These are phyloP conservation scores for Ceratina japonica DNA, from an alignment of 1,140 invertebrate species.

Conservation along the genomic window DNA sequence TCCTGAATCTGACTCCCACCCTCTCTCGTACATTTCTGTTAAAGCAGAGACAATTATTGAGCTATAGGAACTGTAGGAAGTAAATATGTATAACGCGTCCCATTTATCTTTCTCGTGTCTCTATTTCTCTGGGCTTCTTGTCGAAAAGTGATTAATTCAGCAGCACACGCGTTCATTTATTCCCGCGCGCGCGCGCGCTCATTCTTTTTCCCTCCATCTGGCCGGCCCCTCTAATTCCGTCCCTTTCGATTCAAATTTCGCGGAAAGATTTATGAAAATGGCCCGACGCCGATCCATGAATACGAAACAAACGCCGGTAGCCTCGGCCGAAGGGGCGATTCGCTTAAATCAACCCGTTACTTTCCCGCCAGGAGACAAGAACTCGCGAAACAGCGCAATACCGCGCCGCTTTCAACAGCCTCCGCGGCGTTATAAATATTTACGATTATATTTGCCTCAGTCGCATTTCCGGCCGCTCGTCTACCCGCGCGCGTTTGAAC, in stretches of 20 bases:
- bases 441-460: conserved; percentile 16
- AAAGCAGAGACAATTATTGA: too few species aligned
- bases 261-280: neutral
- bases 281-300: neutral
- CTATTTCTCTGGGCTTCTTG: too few species aligned
- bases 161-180: too few species aligned
- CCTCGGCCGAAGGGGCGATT: neutral
- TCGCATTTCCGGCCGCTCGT: neutral
- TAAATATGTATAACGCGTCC: too few species aligned
- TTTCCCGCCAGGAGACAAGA: neutral
- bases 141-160: too few species aligned
- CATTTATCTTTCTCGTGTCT: too few species aligned
- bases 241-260: too few species aligned
- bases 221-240: too few species aligned
- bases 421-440: conserved; percentile 20
- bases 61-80: too few species aligned
- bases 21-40: neutral
- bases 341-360: neutral
- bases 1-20: neutral
- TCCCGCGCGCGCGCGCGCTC: too few species aligned
- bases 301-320: neutral
- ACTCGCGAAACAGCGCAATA: neutral
- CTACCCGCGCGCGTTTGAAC: neutral
- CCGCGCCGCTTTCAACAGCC: neutral
- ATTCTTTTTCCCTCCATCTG: too few species aligned